Percentiles rank a stretch among this genome's conserved stretches.
These are phyloP conservation scores for Periophthalmus modestus DNA, from an alignment of 2,113 vertebrate genomes.

Conservation along the genomic window DNA sequence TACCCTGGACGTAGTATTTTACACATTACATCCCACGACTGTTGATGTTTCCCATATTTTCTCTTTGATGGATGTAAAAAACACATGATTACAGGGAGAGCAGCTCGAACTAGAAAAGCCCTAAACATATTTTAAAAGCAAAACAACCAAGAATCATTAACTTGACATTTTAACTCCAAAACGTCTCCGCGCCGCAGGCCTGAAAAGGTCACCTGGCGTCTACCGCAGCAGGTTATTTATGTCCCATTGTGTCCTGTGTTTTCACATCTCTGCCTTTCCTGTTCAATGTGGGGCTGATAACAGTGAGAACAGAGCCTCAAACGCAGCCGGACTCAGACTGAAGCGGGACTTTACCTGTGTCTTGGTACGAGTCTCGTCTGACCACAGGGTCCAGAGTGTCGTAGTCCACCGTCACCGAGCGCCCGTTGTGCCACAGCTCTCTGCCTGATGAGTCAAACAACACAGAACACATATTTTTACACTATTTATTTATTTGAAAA, in stretches of 20 bases:
- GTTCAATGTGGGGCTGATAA: constrained; percentile 12
- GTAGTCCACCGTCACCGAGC: constrained; percentile 81
- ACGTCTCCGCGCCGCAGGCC: not conserved
- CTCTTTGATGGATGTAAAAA: too few relatives aligned
- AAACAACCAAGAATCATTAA: not conserved
- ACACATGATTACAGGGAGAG: not conserved
- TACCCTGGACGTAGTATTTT: too few relatives aligned
- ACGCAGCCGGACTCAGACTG: not conserved
- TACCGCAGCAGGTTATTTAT: constrained; percentile 1
- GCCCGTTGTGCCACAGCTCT: constrained; percentile 77
- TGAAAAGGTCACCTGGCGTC: constrained; percentile 5
- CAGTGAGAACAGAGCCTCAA: constrained; percentile 22
- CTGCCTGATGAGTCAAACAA: constrained; percentile 54
- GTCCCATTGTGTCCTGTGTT: not conserved
- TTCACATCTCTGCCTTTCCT: constrained; percentile 7
- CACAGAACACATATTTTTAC: not conserved
- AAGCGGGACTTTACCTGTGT: constrained; percentile 72
- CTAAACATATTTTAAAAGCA: not conserved
- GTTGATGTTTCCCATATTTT: too few relatives aligned
- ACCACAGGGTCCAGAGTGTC: constrained; percentile 85
- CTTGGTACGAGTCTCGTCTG: constrained; percentile 87
- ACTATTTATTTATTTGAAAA: too few relatives aligned
- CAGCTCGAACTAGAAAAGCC: not conserved
- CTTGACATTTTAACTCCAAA: constrained; percentile 2
- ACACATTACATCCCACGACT: too few relatives aligned